Conservation (phyloP, 2,888 invertebrate species). For the Xylocampa areola region DNA sequence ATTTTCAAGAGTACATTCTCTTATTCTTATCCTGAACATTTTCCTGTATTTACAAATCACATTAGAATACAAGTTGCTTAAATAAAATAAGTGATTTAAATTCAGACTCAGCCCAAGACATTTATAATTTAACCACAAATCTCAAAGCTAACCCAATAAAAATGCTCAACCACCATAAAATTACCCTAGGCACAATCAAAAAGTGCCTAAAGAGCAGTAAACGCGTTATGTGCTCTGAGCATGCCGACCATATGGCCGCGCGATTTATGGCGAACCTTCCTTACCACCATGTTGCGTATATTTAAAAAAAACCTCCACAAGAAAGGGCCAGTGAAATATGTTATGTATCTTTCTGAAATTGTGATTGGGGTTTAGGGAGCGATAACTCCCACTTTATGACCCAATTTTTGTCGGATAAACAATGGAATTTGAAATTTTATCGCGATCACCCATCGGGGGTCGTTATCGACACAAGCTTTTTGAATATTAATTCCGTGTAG, state of each 20-base stretch:
- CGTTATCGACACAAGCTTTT: conserved; percentile 67
- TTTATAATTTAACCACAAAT: conserved; percentile 47
- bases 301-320: conserved; percentile 60
- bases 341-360: conserved; percentile 82
- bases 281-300: conserved; percentile 74
- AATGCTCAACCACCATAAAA: conserved; percentile 52
- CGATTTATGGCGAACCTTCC: conserved; percentile 80
- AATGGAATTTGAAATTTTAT: conserved; percentile 84
- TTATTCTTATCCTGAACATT: background rate
- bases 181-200: conserved; percentile 52
- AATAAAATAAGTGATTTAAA: background rate
- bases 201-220: conserved; percentile 49
- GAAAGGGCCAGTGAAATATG: conserved; percentile 76
- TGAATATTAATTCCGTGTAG: conserved; percentile 57
- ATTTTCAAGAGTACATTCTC: too few species aligned
- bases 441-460: conserved; percentile 60
- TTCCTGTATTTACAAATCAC: background rate
- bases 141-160: conserved; percentile 40
- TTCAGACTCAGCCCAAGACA: conserved; percentile 5
- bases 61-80: too few species aligned
- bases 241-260: conserved; percentile 69
- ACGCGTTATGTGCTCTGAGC: conserved; percentile 64
- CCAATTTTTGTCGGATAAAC: conserved; percentile 86
- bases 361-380: conserved; percentile 86
- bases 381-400: conserved; percentile 84